Evolutionary conservation across 2,888 invertebrate genomes (phyloP).

Genomic region (Phengaris arion): DNA sequence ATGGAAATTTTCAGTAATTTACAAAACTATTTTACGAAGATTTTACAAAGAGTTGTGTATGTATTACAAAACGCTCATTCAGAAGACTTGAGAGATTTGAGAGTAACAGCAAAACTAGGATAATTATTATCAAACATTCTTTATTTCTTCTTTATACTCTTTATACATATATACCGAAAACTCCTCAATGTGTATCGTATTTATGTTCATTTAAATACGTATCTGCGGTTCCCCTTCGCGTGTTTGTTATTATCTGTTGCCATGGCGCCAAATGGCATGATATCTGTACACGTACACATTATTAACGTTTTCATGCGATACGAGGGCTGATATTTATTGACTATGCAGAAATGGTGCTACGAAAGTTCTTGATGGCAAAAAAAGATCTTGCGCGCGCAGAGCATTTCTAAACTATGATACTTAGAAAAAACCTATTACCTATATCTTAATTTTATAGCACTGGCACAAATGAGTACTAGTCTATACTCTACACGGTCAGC

Average conservation of each 20-base stretch:
- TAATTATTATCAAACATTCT: background rate
- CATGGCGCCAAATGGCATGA: slow-evolving; percentile 37
- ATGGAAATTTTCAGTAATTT: no score
- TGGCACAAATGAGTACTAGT: no score
- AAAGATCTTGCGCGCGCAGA: background rate
- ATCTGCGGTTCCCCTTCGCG: background rate
- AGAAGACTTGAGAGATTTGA: no score
- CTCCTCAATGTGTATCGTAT: background rate
- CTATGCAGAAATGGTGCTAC: background rate
- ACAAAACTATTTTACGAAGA: no score
- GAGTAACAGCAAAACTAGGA: no score
- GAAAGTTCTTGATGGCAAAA: background rate
- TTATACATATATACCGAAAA: background rate
- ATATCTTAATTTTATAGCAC: no score
- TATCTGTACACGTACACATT: slow-evolving; percentile 32
- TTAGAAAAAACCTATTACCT: no score
- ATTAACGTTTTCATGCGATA: slow-evolving; percentile 9
- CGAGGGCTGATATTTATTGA: slow-evolving; percentile 8
- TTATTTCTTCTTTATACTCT: background rate
- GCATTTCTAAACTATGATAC: no score
- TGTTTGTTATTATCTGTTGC: slow-evolving; percentile 35
- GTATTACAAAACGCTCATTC: no score
- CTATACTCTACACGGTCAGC: no score
- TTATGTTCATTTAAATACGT: slow-evolving; percentile 17
- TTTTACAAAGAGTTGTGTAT: no score